phyloP scores from a whole-genome alignment of 2,888 invertebrate species.

The Apamea epomidion region DNA sequence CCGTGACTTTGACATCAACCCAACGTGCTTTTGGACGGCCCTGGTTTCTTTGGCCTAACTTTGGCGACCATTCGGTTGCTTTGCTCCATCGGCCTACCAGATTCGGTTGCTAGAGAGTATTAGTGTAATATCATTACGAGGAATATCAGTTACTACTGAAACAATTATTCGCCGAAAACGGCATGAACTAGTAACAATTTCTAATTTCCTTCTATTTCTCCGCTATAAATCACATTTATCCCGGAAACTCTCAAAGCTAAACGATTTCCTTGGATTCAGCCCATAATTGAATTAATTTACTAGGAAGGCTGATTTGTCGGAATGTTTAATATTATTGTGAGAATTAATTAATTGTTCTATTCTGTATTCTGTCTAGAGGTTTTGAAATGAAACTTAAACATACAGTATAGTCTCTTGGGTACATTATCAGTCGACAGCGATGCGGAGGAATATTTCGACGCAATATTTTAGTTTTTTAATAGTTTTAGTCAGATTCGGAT shows the following conservation, averaged over 20 bases:
- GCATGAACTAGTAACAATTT: background rate
- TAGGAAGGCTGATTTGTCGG: background rate
- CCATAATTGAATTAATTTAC: conserved; percentile 5
- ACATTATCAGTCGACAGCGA: too few species aligned
- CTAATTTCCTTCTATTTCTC: background rate
- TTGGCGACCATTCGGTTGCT: too few species aligned
- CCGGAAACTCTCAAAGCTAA: background rate
- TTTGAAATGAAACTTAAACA: background rate
- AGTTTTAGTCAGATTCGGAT: too few species aligned
- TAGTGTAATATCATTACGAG: too few species aligned
- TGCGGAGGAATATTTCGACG: too few species aligned
- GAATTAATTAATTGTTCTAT: background rate
- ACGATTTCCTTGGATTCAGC: background rate
- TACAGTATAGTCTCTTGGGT: background rate
- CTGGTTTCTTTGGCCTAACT: too few species aligned
- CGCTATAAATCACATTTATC: conserved; percentile 1
- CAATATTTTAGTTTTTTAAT: too few species aligned
- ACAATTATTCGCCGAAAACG: background rate
- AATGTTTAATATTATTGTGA: conserved; percentile 13
- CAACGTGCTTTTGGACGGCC: too few species aligned
- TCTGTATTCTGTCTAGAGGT: background rate
- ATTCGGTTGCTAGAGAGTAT: too few species aligned
- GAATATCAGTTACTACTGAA: background rate
- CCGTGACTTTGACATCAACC: too few species aligned
- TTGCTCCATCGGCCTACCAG: background rate